Base-by-base conservation (phyloP, 2,113 vertebrate genomes). In the Pseudopodoces humilis region DNA sequence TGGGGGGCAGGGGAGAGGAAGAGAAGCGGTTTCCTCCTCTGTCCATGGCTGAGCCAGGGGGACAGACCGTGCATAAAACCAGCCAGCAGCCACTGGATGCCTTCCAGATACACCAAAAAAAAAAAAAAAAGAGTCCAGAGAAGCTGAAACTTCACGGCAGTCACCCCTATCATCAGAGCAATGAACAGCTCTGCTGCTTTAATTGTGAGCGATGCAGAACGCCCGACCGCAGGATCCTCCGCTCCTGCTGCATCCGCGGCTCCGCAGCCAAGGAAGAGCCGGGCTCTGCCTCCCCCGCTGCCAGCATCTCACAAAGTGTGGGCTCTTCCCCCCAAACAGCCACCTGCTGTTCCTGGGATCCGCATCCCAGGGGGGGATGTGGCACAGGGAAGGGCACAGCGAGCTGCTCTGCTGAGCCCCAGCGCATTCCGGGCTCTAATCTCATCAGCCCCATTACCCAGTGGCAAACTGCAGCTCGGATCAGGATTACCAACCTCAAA, bases 381-480 rank as follows among this genome's bases (percentile, higher is more conserved):
- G 52, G 23, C 0, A 1, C 18, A 3, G 65, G 65, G 50, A 65
- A 53, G 83, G 50, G 71, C 76, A 39, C 78, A 39, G 75, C 55
- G 18, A 81, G 88, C 93, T 70, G 56, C 88, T 19, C 64, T 16
- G 5, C 91, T 47, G 90, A 95, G 49, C 93, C 86, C 62, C 33
- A 1, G 3, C 80, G 1, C 84, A 30, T 81, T 88, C 92, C 92
- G 39, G 11, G 49, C 91, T 90, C 78, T 97, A 91, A 97, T 93
- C 88, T 89, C 78, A 69, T 95, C 94, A 83, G 91, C 56, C 83
- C 96, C 91, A 15, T 74, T 30, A 75, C 44, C 19, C 9, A 55
- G 46, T 6, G 2, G 6, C 78, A 44, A 75, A 86, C 46, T 35
- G 84, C 71, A 52, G 68, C 80, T 77, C 58, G 20, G 49, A 76